A percentile compares a stretch with the other conserved stretches of the same genome.
These are phyloP conservation scores for Jordanella pulchra DNA, from an alignment of 2,797 vertebrate species.

Conservation along the genomic window DNA sequence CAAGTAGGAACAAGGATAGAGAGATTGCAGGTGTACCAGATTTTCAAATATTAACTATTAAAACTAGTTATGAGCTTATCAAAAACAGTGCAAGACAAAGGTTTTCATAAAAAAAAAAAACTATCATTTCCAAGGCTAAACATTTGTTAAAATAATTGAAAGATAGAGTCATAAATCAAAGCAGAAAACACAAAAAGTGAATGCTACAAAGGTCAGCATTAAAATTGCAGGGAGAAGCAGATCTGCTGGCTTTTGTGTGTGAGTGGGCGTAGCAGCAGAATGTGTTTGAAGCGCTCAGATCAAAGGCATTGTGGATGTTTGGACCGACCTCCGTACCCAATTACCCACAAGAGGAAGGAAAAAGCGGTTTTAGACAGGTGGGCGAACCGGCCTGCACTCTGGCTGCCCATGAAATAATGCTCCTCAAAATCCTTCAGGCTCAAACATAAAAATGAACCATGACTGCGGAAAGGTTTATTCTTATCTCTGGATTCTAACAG, in stretches of 20 bases:
- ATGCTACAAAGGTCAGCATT: constrained; percentile 12
- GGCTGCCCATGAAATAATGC: constrained; percentile 27
- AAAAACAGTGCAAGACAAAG: neutral
- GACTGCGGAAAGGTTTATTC: constrained; percentile 11
- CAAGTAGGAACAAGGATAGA: neutral
- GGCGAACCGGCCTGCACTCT: constrained; percentile 14
- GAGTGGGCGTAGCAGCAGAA: neutral
- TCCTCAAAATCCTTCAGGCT: constrained; percentile 16
- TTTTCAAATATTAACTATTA: neutral
- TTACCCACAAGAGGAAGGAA: constrained; percentile 34
- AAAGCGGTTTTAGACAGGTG: constrained; percentile 30
- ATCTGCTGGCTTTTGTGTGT: constrained; percentile 1
- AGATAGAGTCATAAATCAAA: neutral
- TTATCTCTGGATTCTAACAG: constrained; percentile 13
- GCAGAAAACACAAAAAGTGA: neutral
- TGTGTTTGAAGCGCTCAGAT: constrained; percentile 36
- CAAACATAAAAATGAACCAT: constrained; percentile 25
- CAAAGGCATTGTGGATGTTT: constrained; percentile 46
- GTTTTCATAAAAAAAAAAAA: no score
- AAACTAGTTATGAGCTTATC: neutral
- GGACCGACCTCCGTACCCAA: constrained; percentile 33
- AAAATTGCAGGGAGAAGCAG: neutral
- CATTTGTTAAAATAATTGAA: neutral
- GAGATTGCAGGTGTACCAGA: neutral
- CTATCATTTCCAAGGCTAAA: neutral